Evolutionary conservation across 2,113 vertebrate genomes (phyloP), one percentile per base, ranked within the genome.

Genomic region (Barbus barbus): DNA sequence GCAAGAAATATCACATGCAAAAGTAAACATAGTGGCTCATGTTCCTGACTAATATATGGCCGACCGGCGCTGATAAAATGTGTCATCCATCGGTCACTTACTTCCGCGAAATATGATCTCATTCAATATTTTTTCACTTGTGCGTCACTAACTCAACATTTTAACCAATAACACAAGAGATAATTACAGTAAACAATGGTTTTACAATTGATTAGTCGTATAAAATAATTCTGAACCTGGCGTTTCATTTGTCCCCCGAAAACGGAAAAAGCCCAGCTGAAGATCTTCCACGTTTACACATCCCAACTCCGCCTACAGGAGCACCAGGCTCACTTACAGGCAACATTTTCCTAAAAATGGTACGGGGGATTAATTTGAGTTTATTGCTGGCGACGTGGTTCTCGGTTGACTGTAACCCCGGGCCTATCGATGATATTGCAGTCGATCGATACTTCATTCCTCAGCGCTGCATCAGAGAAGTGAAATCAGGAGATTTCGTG

Each of bases 371-470:
- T 81, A 0, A 91, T 67, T 6, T 90, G 18, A 1, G 93, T n/a
- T 86, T 93, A 5, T 77, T 96, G 11, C 79, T 95, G 16, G 4
- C 82, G 61, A 1, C 90, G 20, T 88, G 88, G 84, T 79, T 78
- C 28, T 87, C 69, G 9, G 91, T 88, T 81, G 89, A 92, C 81
- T 92, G 94, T 0, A 95, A 96, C 48, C 95, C 97, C 7, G 96
- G 94, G 4, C 96, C 97, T 0, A 91, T 97, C 78, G 96, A 95
- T 88, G 98, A 99, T 87, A 95, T 99, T 77, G 94, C 96, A 83
- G 96, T 99, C 86, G 96, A 99, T 86, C 91, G 96, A 84, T 95
- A 96, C 86, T 94, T 93, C 75, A 92, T 96, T 74, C 97, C 98
- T 48, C 86, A 89, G 73, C 83, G 85, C 78, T 99, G 98, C 88